A percentile compares a stretch with the other conserved stretches of the same genome.
These are phyloP conservation scores for Chaetorhynchus papuensis DNA, from an alignment of 2,113 vertebrate genomes.

Conservation along the genomic window DNA sequence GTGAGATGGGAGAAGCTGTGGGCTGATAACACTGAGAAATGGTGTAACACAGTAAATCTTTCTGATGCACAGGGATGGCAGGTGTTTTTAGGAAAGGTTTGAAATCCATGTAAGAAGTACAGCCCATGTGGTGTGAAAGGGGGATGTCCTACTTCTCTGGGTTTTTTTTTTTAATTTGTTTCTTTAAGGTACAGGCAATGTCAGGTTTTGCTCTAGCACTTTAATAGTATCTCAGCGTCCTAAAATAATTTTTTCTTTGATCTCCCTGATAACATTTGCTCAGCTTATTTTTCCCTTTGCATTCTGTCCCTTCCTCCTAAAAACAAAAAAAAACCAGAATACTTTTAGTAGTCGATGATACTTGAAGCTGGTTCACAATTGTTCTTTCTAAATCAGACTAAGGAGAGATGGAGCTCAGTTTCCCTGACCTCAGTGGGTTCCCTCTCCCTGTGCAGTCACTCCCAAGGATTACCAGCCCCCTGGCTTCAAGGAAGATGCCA, in stretches of 20 bases:
- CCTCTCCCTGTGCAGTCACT: slow-evolving; percentile 65
- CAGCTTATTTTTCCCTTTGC: background rate
- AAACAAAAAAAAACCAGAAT: background rate
- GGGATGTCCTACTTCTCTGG: background rate
- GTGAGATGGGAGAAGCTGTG: background rate
- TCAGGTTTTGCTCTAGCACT: background rate
- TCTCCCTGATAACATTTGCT: background rate
- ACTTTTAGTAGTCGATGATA: background rate
- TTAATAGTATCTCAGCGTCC: background rate
- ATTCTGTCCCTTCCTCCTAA: background rate
- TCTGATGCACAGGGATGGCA: background rate
- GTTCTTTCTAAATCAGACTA: background rate
- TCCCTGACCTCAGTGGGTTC: background rate
- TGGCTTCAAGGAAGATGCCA: slow-evolving; percentile 70
- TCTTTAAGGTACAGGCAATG: background rate
- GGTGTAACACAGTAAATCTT: background rate
- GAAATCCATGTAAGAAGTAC: background rate
- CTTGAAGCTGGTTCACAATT: background rate
- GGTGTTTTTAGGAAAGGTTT: background rate
- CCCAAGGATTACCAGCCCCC: slow-evolving; percentile 76
- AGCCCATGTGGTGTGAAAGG: background rate
- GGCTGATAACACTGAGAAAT: background rate
- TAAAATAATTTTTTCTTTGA: background rate
- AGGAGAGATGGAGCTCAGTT: background rate
- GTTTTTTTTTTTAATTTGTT: background rate